A percentile compares a stretch with the other conserved stretches of the same genome.
These are phyloP conservation scores for Gibbula magus DNA, from an alignment of 2,888 invertebrate genomes.

Conservation along the genomic window DNA sequence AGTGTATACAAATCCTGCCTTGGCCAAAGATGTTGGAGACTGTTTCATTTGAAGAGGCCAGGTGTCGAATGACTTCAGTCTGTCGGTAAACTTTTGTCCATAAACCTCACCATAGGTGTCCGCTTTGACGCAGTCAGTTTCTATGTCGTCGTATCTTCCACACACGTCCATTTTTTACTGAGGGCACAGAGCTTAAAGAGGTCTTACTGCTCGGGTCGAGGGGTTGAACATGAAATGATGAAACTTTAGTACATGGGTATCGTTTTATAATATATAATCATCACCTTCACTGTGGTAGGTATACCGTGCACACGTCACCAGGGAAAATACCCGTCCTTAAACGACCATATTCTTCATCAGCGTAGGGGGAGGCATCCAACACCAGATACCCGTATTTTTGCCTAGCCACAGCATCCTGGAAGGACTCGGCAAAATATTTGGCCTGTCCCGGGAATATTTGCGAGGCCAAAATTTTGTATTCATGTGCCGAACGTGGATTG, in stretches of 20 bases:
- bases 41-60: not conserved
- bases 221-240: too few relatives aligned
- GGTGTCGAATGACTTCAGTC: not conserved
- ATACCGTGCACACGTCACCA: too few relatives aligned
- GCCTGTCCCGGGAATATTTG: not conserved
- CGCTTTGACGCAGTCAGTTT: too few relatives aligned
- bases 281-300: too few relatives aligned
- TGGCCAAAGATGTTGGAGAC: not conserved
- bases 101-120: too few relatives aligned
- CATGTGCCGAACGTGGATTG: not conserved
- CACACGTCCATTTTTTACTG: too few relatives aligned
- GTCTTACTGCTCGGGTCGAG: too few relatives aligned
- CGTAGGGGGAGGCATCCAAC: not conserved
- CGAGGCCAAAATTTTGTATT: slow-evolving; percentile 5
- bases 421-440: not conserved
- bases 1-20: not conserved
- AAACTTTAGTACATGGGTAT: too few relatives aligned
- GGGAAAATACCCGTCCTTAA: not conserved
- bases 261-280: too few relatives aligned
- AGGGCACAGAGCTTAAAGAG: too few relatives aligned
- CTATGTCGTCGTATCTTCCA: too few relatives aligned
- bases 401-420: not conserved
- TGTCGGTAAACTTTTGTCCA: not conserved
- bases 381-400: not conserved
- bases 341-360: not conserved